phyloP scores from a whole-genome alignment of 2,797 vertebrate genomes.

The Syngnathus rostellatus region DNA sequence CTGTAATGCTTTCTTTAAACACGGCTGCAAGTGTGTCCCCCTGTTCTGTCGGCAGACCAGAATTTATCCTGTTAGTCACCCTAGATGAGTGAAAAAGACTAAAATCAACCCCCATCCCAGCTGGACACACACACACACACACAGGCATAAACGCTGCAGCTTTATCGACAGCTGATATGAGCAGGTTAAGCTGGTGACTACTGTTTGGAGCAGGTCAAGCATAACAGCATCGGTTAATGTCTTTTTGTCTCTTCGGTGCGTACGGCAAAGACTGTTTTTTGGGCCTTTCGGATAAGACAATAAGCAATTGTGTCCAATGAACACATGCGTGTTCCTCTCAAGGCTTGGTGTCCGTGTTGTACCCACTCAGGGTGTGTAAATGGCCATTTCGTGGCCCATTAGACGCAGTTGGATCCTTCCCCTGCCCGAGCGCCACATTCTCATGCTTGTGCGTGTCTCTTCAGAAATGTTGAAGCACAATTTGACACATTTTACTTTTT shows the following conservation, averaged over 20 bases:
- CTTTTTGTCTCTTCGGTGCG: slow-evolving; percentile 59
- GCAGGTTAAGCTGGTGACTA: slow-evolving; percentile 61
- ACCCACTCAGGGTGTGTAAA: slow-evolving; percentile 47
- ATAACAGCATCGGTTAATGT: slow-evolving; percentile 62
- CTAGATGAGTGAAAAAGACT: slow-evolving; percentile 67
- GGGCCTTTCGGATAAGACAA: slow-evolving; percentile 39
- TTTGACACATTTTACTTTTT: not conserved
- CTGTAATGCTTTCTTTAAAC: slow-evolving; percentile 68
- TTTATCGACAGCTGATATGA: slow-evolving; percentile 66
- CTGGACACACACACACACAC: slow-evolving; percentile 51
- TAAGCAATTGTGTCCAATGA: slow-evolving; percentile 51
- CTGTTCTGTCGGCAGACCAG: slow-evolving; percentile 66
- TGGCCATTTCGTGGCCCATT: slow-evolving; percentile 56
- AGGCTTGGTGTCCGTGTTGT: slow-evolving; percentile 44
- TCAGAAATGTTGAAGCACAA: not conserved
- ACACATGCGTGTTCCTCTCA: slow-evolving; percentile 35
- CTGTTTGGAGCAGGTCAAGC: slow-evolving; percentile 68
- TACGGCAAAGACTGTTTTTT: slow-evolving; percentile 43
- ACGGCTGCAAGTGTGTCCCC: slow-evolving; percentile 61
- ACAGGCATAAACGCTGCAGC: slow-evolving; percentile 22
- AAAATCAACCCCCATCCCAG: slow-evolving; percentile 68
- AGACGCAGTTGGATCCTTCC: slow-evolving; percentile 52
- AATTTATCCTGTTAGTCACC: slow-evolving; percentile 74
- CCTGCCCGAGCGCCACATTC: slow-evolving; percentile 40
- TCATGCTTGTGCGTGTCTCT: slow-evolving; percentile 39